Evolutionary conservation across 2,888 invertebrate species (phyloP).

Genomic region (Trachelus iudaicus): DNA sequence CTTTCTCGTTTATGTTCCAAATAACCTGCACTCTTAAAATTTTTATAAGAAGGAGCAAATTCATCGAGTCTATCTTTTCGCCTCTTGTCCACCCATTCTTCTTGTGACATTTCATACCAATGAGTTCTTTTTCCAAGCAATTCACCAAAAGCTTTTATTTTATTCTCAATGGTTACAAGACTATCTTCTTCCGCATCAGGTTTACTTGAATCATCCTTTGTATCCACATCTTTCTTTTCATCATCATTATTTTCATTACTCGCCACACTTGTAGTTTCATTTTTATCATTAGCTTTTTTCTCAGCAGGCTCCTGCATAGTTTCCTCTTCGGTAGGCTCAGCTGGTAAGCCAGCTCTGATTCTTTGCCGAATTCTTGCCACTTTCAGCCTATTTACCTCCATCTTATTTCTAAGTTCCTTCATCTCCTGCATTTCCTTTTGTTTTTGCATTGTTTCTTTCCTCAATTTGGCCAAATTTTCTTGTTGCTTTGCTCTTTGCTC

Average conservation of each 20-base stretch:
- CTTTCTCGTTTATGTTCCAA: slow-evolving; percentile 10
- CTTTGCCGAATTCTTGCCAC: slow-evolving; percentile 81
- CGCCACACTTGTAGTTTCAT: slow-evolving; percentile 22
- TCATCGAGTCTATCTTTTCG: slow-evolving; percentile 78
- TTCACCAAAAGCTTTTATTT: slow-evolving; percentile 56
- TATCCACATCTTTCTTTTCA: slow-evolving; percentile 28
- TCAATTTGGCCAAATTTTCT: slow-evolving; percentile 77
- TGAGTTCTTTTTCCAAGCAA: slow-evolving; percentile 65
- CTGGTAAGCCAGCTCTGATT: slow-evolving; percentile 78
- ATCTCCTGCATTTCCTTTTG: slow-evolving; percentile 75
- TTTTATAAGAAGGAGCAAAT: slow-evolving; percentile 76
- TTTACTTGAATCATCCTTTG: slow-evolving; percentile 17
- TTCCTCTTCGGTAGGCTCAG: slow-evolving; percentile 61
- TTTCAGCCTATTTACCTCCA: slow-evolving; percentile 76
- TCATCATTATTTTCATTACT: slow-evolving; percentile 27
- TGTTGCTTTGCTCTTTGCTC: slow-evolving; percentile 83
- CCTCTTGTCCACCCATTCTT: slow-evolving; percentile 82
- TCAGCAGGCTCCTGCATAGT: slow-evolving; percentile 38
- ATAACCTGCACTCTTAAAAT: slow-evolving; percentile 43
- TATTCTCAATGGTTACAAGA: slow-evolving; percentile 50
- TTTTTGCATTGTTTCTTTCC: slow-evolving; percentile 77
- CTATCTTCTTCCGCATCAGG: slow-evolving; percentile 37
- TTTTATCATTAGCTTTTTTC: slow-evolving; percentile 17
- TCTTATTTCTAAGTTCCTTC: slow-evolving; percentile 73
- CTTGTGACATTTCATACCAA: slow-evolving; percentile 77